phyloP scores from a whole-genome alignment of 2,888 invertebrate species.

The Silvanus unidentatus region DNA sequence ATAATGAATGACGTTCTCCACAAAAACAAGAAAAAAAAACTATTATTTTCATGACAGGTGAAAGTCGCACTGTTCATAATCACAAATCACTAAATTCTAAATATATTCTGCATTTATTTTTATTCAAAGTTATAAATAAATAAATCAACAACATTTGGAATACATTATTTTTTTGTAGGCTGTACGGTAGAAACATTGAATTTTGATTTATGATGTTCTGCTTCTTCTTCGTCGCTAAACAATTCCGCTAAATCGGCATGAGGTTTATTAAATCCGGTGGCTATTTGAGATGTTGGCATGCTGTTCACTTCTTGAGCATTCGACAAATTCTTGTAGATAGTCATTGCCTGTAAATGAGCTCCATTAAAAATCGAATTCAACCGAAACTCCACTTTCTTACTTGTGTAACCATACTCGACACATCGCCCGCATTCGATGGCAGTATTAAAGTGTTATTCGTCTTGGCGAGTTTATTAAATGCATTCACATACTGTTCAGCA shows the following conservation, averaged over 20 bases:
- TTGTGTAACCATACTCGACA: constrained; percentile 74
- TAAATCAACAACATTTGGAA: background rate
- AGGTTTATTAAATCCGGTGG: constrained; percentile 9
- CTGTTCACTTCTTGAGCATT: constrained; percentile 25
- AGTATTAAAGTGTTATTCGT: constrained; percentile 91
- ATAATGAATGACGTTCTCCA: background rate
- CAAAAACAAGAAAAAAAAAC: too few relatives aligned
- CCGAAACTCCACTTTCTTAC: constrained; percentile 43
- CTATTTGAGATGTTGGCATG: constrained; percentile 1
- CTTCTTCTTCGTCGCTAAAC: constrained; percentile 44
- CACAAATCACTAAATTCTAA: background rate
- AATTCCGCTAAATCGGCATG: constrained; percentile 40
- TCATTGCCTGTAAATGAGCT: constrained; percentile 53
- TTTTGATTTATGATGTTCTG: constrained; percentile 23
- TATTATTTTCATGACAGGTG: too few relatives aligned
- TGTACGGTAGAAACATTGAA: background rate
- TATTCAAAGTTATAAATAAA: background rate
- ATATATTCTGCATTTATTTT: background rate
- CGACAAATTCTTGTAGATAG: constrained; percentile 56
- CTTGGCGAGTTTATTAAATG: constrained; percentile 89
- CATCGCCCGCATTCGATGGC: constrained; percentile 82
- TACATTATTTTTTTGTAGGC: background rate
- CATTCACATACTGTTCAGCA: constrained; percentile 93
- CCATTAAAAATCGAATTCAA: constrained; percentile 10
- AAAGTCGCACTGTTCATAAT: background rate